Conservation (phyloP, 2,888 invertebrate species). For the Yponomeuta sedellus region DNA sequence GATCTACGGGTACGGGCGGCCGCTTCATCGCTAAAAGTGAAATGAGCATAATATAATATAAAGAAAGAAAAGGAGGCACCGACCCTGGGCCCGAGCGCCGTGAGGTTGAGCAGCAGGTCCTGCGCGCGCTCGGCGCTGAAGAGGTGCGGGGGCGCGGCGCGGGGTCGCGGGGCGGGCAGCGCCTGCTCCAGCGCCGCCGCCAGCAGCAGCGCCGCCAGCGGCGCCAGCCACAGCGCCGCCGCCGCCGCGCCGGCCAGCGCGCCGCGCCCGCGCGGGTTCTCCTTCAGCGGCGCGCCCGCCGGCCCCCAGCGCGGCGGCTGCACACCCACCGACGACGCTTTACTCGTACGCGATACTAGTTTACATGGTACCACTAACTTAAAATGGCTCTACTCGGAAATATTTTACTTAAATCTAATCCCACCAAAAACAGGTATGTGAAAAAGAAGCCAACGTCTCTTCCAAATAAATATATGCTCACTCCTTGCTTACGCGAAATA, state of each 20-base stretch:
- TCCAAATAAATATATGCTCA: too few relatives aligned
- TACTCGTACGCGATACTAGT: too few relatives aligned
- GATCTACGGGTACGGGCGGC: too few relatives aligned
- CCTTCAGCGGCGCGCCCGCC: constrained; percentile 33
- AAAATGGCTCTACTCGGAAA: too few relatives aligned
- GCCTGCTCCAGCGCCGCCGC: constrained; percentile 77
- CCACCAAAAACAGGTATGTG: too few relatives aligned
- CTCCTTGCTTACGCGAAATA: too few relatives aligned
- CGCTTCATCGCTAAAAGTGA: too few relatives aligned
- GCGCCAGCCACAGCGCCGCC: constrained; percentile 57
- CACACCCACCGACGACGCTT: constrained; percentile 15
- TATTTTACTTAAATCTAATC: too few relatives aligned
- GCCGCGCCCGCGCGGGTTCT: constrained; percentile 32
- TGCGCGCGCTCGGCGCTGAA: constrained; percentile 79
- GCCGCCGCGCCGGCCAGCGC: constrained; percentile 52
- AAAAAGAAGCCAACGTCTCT: too few relatives aligned
- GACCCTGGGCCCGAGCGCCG: constrained; percentile 77
- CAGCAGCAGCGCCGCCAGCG: constrained; percentile 34
- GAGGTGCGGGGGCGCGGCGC: constrained; percentile 27
- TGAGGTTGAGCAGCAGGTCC: constrained; percentile 78
- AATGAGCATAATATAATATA: neutral
- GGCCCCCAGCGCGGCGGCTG: neutral
- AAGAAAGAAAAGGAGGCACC: neutral
- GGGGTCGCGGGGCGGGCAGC: constrained; percentile 65
- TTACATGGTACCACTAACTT: too few relatives aligned